Evolutionary conservation across 2,797 vertebrate species (phyloP).

Genomic region (Acrossocheilus wenchowensis): DNA sequence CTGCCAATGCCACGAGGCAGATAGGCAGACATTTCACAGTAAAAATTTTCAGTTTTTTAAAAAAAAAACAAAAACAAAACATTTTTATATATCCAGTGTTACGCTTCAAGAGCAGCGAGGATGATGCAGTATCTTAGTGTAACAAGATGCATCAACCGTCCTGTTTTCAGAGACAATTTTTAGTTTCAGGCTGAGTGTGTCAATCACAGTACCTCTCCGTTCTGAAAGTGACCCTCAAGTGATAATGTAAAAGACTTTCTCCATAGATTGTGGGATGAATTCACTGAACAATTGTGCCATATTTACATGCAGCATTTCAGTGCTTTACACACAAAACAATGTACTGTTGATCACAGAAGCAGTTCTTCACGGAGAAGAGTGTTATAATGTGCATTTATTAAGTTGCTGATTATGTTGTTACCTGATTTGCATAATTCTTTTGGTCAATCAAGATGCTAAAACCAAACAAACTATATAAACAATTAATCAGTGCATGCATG

Average conservation of each 20-base stretch:
- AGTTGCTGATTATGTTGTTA: background rate
- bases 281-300: background rate
- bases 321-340: background rate
- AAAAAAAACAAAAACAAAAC: background rate
- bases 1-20: slow-evolving; percentile 5
- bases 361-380: background rate
- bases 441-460: background rate
- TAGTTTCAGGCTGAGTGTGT: background rate
- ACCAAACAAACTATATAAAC: background rate
- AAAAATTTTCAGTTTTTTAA: background rate
- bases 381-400: background rate
- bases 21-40: background rate
- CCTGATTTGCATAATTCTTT: background rate
- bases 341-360: background rate
- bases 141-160: background rate
- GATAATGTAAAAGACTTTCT: background rate
- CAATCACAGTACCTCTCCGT: background rate
- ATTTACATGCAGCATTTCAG: background rate
- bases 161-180: background rate
- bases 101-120: background rate
- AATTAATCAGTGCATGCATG: background rate
- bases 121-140: background rate
- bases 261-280: background rate
- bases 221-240: background rate
- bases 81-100: background rate